Percentiles rank a stretch among this genome's conserved stretches.
These are phyloP conservation scores for Tachina lurida DNA, from an alignment of 2,888 invertebrate genomes.

Conservation along the genomic window DNA sequence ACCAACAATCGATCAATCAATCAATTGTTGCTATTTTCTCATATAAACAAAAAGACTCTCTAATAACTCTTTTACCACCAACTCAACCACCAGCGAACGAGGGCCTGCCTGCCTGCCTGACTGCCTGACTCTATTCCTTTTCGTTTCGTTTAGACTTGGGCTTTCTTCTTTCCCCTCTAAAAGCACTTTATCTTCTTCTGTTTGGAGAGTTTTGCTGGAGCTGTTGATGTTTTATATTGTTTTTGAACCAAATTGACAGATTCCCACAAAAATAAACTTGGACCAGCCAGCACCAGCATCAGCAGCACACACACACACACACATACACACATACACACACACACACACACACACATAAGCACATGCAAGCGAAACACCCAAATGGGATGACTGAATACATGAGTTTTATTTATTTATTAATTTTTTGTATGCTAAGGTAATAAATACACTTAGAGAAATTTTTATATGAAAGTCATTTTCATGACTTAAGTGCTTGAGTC, in stretches of 20 bases:
- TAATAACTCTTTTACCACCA: conserved; percentile 69
- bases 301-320: conserved; percentile 13
- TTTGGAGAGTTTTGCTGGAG: conserved; percentile 46
- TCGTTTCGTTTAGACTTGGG: conserved; percentile 10
- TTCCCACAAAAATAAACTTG: conserved; percentile 64
- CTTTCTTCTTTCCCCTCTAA: conserved; percentile 5
- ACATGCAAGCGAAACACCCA: conserved; percentile 3
- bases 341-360: not conserved
- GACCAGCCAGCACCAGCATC: not conserved
- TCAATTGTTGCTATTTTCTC: conserved; percentile 66
- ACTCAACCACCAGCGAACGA: conserved; percentile 12
- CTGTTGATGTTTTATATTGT: conserved; percentile 69
- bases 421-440: conserved; percentile 18
- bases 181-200: conserved; percentile 39
- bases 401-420: not conserved
- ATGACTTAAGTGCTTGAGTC: too few species aligned
- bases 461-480: not conserved
- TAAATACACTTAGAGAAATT: conserved; percentile 27
- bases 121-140: conserved; percentile 4
- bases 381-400: conserved; percentile 46
- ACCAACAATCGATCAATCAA: conserved; percentile 70
- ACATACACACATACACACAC: conserved; percentile 11
- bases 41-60: conserved; percentile 63
- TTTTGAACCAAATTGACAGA: conserved; percentile 68
- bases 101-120: not conserved